Percentiles rank a stretch among this genome's conserved stretches.
These are phyloP conservation scores for Rhipidura dahli DNA, from an alignment of 2,113 vertebrate genomes.

Conservation along the genomic window DNA sequence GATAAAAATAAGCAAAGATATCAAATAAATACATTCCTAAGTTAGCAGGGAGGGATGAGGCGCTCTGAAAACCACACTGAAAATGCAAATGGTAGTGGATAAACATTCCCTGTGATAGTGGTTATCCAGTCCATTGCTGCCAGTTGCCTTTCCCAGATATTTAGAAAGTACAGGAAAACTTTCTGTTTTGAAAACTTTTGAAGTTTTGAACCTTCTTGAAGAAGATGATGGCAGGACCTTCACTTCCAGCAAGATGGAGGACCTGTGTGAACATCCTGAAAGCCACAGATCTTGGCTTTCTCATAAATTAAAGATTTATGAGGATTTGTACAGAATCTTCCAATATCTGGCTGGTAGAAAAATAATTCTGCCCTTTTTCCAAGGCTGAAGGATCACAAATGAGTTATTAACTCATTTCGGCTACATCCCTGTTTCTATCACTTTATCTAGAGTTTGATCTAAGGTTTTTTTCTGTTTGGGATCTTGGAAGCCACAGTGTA, in stretches of 20 bases:
- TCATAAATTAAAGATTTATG: conserved; percentile 12
- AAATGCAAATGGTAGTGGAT: background rate
- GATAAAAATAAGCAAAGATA: background rate
- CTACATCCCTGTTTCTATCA: background rate
- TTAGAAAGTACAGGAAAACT: background rate
- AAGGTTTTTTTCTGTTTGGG: background rate
- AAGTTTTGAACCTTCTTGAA: background rate
- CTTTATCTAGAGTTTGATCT: background rate
- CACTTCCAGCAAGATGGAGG: background rate
- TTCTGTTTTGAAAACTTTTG: no score
- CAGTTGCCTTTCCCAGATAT: background rate
- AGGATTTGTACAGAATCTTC: background rate
- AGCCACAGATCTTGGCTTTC: background rate
- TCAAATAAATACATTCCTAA: background rate
- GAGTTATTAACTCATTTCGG: background rate
- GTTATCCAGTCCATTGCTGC: background rate
- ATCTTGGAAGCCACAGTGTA: background rate
- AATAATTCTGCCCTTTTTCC: background rate
- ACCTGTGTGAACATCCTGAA: background rate
- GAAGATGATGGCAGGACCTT: background rate
- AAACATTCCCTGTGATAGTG: background rate
- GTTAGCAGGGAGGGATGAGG: background rate
- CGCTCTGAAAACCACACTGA: accelerated
- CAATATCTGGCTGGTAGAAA: background rate
- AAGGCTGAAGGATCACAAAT: background rate